Conservation (phyloP, 1,140 invertebrate genomes). For the Diachasma alloeum region DNA sequence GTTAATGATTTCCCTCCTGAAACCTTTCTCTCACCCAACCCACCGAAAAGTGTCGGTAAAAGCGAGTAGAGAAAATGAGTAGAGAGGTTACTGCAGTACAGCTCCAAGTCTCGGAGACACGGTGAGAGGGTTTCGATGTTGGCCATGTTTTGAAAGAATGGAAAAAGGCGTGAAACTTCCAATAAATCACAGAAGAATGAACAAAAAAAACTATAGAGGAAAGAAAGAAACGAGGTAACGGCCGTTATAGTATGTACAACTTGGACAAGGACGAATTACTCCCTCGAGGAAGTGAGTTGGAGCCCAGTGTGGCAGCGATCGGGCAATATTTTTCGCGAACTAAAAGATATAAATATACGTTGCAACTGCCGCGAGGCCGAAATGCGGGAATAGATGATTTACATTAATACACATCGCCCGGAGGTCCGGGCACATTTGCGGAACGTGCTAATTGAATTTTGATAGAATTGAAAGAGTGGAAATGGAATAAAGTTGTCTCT, state of each 20-base stretch:
- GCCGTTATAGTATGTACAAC: conserved; percentile 12
- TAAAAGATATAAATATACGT: not conserved
- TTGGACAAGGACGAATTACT: conserved; percentile 19
- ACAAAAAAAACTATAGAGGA: conserved; percentile 4
- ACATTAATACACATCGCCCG: not conserved
- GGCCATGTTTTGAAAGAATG: conserved; percentile 30
- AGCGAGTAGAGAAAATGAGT: not conserved
- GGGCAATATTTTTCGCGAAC: conserved; percentile 4
- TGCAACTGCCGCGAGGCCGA: not conserved
- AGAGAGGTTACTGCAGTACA: not conserved
- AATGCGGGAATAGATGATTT: not conserved
- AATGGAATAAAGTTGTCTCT: too few species aligned
- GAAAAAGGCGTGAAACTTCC: conserved; percentile 21
- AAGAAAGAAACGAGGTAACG: not conserved
- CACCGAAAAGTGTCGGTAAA: not conserved
- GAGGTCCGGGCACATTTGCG: not conserved
- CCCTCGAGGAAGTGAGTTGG: conserved; percentile 8
- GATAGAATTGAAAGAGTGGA: not conserved
- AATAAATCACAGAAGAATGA: conserved; percentile 7
- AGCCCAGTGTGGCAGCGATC: not conserved
- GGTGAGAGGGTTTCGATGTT: conserved; percentile 37
- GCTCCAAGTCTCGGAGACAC: conserved; percentile 3
- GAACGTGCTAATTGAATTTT: not conserved
- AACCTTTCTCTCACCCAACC: not conserved
- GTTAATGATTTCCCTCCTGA: too few species aligned